phyloP scores from a whole-genome alignment of 2,888 invertebrate genomes.

The Unio delphinus region DNA sequence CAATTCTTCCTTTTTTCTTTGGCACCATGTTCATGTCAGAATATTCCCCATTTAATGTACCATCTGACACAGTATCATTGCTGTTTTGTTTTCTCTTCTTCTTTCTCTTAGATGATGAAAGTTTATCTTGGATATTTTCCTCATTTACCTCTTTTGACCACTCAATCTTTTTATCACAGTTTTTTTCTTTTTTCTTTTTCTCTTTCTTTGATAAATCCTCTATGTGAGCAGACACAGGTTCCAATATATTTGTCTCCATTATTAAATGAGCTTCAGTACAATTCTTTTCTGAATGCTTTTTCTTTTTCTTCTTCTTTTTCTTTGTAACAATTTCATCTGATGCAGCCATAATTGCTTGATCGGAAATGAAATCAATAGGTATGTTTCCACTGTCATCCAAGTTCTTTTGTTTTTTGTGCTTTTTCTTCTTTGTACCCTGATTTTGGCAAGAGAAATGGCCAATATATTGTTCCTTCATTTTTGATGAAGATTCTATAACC shows the following conservation, averaged over 20 bases:
- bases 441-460: slow-evolving; percentile 6
- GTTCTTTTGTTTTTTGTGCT: slow-evolving; percentile 10
- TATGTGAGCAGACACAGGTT: slow-evolving; percentile 1
- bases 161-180: slow-evolving; percentile 17
- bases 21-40: not conserved
- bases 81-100: slow-evolving; percentile 2
- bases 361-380: not conserved
- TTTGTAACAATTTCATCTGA: not conserved
- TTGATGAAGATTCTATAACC: not conserved
- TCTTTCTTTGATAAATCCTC: slow-evolving; percentile 10
- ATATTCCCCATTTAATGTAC: not conserved
- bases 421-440: slow-evolving; percentile 8
- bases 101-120: not conserved
- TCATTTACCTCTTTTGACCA: slow-evolving; percentile 4
- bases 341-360: too few relatives aligned
- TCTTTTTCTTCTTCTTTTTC: slow-evolving; percentile 10
- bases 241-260: slow-evolving; percentile 1
- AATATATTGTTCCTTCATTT: slow-evolving; percentile 1
- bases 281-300: slow-evolving; percentile 5
- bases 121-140: not conserved
- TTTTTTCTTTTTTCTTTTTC: slow-evolving; percentile 22
- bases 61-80: not conserved
- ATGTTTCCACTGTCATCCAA: not conserved
- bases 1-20: slow-evolving; percentile 1
- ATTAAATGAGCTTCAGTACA: not conserved